Conservation (phyloP, 2,113 vertebrate species). For the Macquaria ambigua region DNA sequence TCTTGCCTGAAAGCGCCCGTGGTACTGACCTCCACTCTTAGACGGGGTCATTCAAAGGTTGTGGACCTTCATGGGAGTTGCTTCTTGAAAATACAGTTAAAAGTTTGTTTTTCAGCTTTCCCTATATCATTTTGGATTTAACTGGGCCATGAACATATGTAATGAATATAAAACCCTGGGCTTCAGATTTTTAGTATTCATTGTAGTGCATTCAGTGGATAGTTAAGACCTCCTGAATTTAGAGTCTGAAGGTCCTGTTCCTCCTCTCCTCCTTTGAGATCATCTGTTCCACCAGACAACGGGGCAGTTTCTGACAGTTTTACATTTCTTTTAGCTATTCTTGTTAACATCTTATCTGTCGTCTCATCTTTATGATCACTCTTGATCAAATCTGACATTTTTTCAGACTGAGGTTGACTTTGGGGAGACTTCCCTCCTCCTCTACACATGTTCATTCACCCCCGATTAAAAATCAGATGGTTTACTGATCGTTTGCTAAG, state of each 20-base stretch:
- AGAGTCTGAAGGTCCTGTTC: neutral
- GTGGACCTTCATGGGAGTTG: neutral
- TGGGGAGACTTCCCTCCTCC: neutral
- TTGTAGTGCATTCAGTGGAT: neutral
- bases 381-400: neutral
- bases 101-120: neutral
- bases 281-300: constrained; percentile 4
- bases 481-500: too few relatives aligned
- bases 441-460: neutral
- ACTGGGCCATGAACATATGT: neutral
- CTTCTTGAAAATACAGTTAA: neutral
- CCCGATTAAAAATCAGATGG: too few relatives aligned
- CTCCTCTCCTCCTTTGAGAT: constrained; percentile 12
- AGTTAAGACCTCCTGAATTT: constrained; percentile 9
- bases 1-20: neutral
- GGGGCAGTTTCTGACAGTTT: neutral
- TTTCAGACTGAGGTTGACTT: neutral
- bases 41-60: constrained; percentile 13
- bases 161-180: neutral
- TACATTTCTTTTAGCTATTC: constrained; percentile 1
- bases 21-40: constrained; percentile 8
- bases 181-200: neutral
- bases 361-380: constrained; percentile 8
- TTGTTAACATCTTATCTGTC: neutral
- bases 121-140: neutral